These are phyloP conservation scores for Platanista minor DNA, from an alignment of 2,113 vertebrate genomes.

Conservation along the genomic window DNA sequence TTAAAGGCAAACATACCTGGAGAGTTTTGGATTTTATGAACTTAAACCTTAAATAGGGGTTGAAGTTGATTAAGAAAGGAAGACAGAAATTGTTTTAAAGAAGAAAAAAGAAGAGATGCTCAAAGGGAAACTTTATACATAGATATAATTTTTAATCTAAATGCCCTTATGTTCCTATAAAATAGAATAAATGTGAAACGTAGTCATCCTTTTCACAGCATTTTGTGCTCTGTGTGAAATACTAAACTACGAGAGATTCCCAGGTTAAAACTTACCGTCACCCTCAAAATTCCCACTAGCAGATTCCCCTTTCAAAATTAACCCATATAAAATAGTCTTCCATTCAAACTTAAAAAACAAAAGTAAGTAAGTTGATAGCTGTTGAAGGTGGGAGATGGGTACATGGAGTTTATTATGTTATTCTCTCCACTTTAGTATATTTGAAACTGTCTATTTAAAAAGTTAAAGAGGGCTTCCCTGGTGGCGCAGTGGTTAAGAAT, in stretches of 20 bases:
- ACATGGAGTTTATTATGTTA: background rate
- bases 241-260: background rate
- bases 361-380: background rate
- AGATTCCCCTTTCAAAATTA: background rate
- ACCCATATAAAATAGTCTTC: background rate
- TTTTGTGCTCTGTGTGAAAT: background rate
- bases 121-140: background rate
- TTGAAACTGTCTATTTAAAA: background rate
- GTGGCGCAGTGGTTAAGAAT: too few relatives aligned
- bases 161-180: background rate
- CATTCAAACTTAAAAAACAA: background rate
- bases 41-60: background rate
- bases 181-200: background rate
- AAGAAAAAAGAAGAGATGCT: background rate
- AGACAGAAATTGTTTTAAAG: background rate
- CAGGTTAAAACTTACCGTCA: background rate
- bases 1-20: constrained; percentile 14
- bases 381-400: background rate
- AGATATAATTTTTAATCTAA: constrained; percentile 8
- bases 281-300: background rate
- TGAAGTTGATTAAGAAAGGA: background rate
- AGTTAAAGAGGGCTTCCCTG: background rate
- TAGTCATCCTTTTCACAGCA: background rate
- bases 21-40: background rate
- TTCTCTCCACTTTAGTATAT: background rate